Evolutionary conservation across 2,797 vertebrate species (phyloP).

Genomic region (Pelobates cultripes): DNA sequence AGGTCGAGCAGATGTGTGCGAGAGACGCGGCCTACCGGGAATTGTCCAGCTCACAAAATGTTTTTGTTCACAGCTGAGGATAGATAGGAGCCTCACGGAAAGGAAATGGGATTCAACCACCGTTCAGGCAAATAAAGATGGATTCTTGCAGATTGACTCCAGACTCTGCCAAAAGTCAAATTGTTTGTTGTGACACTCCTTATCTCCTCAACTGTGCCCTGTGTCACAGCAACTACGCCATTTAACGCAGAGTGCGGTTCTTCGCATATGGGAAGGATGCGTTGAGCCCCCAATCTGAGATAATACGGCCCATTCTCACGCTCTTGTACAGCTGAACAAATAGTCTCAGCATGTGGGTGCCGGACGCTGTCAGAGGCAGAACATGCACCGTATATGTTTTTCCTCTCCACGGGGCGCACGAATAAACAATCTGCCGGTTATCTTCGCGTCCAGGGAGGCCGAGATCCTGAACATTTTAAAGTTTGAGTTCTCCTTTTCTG

Average conservation of each 20-base stretch:
- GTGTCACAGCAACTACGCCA: neutral
- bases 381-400: constrained; percentile 29
- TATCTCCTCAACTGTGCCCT: neutral
- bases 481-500: no score
- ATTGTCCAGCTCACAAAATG: neutral
- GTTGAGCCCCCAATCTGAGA: constrained; percentile 31
- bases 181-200: constrained; percentile 8
- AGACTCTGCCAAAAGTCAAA: neutral
- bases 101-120: neutral
- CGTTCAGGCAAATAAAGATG: constrained; percentile 18
- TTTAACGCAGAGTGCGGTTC: neutral
- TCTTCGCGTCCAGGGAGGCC: no score
- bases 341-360: constrained; percentile 22
- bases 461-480: no score
- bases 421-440: no score
- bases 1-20: constrained; percentile 8
- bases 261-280: constrained; percentile 17
- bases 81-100: neutral
- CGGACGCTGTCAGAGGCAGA: constrained; percentile 12
- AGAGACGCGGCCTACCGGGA: neutral
- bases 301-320: constrained; percentile 35
- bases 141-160: constrained; percentile 8
- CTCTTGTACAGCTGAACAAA: constrained; percentile 47
- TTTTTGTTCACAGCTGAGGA: neutral
- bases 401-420: constrained; percentile 16